A percentile compares a stretch with the other conserved stretches of the same genome.
These are phyloP conservation scores for Cheilosia vernalis DNA, from an alignment of 2,888 invertebrate species.

Conservation along the genomic window DNA sequence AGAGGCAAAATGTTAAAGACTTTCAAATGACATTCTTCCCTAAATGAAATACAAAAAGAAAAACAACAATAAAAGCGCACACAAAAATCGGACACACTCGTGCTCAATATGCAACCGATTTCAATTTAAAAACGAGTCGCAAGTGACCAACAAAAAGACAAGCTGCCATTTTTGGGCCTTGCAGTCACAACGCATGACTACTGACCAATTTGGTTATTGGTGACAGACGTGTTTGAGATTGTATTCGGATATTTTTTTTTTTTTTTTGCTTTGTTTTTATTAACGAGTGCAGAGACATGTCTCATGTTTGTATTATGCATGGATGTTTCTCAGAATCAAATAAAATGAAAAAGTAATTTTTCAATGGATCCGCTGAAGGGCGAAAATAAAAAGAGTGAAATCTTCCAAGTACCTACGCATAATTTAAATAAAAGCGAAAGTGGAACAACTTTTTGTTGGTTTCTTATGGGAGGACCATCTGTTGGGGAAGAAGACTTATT, in stretches of 20 bases:
- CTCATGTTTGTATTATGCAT: constrained; percentile 30
- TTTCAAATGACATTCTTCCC: constrained; percentile 46
- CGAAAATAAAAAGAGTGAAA: constrained; percentile 54
- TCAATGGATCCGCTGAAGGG: constrained; percentile 61
- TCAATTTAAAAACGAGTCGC: constrained; percentile 68
- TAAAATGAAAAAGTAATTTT: constrained; percentile 44
- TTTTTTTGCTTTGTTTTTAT: constrained; percentile 57
- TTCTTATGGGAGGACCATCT: constrained; percentile 43
- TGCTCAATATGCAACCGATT: constrained; percentile 49
- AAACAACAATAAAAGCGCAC: constrained; percentile 23
- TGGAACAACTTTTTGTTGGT: constrained; percentile 28
- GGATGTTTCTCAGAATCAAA: constrained; percentile 54
- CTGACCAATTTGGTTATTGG: constrained; percentile 80
- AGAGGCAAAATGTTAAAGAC: constrained; percentile 6
- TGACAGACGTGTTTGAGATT: constrained; percentile 80
- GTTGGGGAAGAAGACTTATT: constrained; percentile 30
- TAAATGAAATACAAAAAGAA: constrained; percentile 18
- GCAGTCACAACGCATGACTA: constrained; percentile 70
- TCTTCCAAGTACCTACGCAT: constrained; percentile 30
- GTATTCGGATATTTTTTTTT: constrained; percentile 65
- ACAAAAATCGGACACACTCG: constrained; percentile 33
- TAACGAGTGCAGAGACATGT: constrained; percentile 54
- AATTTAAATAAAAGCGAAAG: constrained; percentile 73
- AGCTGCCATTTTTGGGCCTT: constrained; percentile 72
- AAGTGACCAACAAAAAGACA: constrained; percentile 73